Base-by-base conservation (phyloP, 2,888 invertebrate species). In the Pseudococcus longispinus region DNA sequence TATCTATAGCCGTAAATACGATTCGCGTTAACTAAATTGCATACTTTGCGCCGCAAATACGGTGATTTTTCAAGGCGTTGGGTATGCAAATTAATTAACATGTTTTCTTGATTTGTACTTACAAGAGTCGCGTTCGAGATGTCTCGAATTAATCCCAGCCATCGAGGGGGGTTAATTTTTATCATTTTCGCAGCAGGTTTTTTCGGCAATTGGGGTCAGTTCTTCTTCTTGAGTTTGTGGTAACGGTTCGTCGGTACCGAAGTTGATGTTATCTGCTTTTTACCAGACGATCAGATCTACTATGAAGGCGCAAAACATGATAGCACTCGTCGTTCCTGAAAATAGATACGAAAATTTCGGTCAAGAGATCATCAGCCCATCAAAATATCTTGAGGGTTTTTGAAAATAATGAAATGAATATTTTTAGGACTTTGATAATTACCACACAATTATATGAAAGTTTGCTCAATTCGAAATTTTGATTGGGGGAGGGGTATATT, bases 261-360 rank as follows among this genome's bases (percentile, higher is more conserved):
- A 93, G 89, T 92, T 93, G 89, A 97, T 96, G 90, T 95, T 95
- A 87, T 95, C 95, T 74, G 97, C 96, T 91, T 96, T 96, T 90
- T 95, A 95, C 96, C 96, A 97, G 42, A 97, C 97, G 84, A 96
- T 93, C 89, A 96, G 90, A 92, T 97, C 97, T 91, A 97, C 96
- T 89, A 97, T 92, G 91, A 97, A 97, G 88, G 97, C 97, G 87
- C 96, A 92, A 90, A 96, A 93, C 93, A 97, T 94, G 88, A 97
- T 94, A 42, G 94, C 94, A 84, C 96, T 95, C 0, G 97, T 97
- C 87, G 96, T 94, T 89, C 97, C 97, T 97, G 91, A 2, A 60
- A 37, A 37, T 8, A 37, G 8, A 4, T 4, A 8, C 8, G 37
- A 37, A 37, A 37, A 37, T 46, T 9, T 15, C 13, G 13, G 44